Conservation (phyloP, 2,113 vertebrate genomes). For the Epinephelus fuscoguttatus region DNA sequence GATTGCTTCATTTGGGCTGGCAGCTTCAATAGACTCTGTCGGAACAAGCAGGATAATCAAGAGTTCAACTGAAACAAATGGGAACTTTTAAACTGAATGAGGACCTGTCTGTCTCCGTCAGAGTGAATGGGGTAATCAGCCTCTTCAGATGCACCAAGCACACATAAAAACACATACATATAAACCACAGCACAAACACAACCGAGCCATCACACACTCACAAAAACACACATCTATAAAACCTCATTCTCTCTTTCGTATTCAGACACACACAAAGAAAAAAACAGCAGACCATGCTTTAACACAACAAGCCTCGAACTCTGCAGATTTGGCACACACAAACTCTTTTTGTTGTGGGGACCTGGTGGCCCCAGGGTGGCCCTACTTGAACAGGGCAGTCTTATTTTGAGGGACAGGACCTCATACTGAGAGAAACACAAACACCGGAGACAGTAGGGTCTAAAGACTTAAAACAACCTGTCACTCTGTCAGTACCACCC, state of each 20-base stretch:
- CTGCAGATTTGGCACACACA: slow-evolving; percentile 55
- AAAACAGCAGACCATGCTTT: slow-evolving; percentile 50
- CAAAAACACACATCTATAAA: slow-evolving; percentile 41
- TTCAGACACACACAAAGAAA: slow-evolving; percentile 47
- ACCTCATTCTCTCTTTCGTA: slow-evolving; percentile 27
- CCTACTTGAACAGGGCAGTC: slow-evolving; percentile 62
- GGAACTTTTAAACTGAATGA: slow-evolving; percentile 75
- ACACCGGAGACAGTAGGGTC: slow-evolving; percentile 69
- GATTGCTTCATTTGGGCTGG: slow-evolving; percentile 76
- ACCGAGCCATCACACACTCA: slow-evolving; percentile 24
- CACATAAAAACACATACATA: slow-evolving; percentile 8
- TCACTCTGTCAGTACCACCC: slow-evolving; percentile 61
- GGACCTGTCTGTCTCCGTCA: slow-evolving; percentile 68
- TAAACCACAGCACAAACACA: slow-evolving; percentile 36
- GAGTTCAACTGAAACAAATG: slow-evolving; percentile 74
- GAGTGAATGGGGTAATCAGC: slow-evolving; percentile 69
- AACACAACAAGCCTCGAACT: slow-evolving; percentile 53
- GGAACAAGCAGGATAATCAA: slow-evolving; percentile 77
- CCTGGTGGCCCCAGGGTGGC: slow-evolving; percentile 68
- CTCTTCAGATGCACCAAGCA: slow-evolving; percentile 65
- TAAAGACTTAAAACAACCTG: slow-evolving; percentile 70
- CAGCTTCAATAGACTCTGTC: slow-evolving; percentile 73
- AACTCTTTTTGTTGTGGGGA: slow-evolving; percentile 51
- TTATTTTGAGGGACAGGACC: slow-evolving; percentile 79
- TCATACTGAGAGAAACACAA: slow-evolving; percentile 73